Evolutionary conservation across 2,797 vertebrate species (phyloP).

Genomic region (Gouania willdenowi): DNA sequence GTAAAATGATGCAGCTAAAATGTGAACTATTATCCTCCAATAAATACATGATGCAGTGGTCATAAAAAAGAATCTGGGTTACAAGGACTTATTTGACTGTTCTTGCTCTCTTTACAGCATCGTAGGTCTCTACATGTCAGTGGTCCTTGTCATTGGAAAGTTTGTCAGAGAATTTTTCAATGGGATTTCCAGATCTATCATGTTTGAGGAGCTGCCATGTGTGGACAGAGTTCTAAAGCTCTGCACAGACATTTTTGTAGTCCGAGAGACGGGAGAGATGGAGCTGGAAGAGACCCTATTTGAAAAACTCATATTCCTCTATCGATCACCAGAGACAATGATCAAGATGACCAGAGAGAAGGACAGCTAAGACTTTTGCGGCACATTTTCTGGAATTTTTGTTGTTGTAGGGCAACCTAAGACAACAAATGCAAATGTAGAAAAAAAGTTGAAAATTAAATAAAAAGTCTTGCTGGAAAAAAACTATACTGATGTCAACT

Average conservation of each 20-base stretch:
- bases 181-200: constrained; percentile 78
- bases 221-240: constrained; percentile 78
- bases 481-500: no score
- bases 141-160: constrained; percentile 77
- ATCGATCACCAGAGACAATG: constrained; percentile 72
- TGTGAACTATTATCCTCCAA: no score
- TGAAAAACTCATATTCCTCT: constrained; percentile 77
- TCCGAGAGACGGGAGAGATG: constrained; percentile 76
- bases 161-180: constrained; percentile 82
- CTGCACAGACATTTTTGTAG: constrained; percentile 78
- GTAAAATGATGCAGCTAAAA: no score
- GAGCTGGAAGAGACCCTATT: constrained; percentile 80
- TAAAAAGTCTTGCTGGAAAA: no score
- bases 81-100: neutral
- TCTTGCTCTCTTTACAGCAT: constrained; percentile 53
- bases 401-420: no score
- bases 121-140: constrained; percentile 77
- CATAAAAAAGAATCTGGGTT: no score
- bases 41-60: no score
- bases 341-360: constrained; percentile 78
- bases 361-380: no score
- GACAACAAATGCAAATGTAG: no score
- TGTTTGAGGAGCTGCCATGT: constrained; percentile 79
- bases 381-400: no score
- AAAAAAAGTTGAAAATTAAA: no score